Conservation (phyloP, 2,113 vertebrate genomes). For the Arvicanthis niloticus region DNA sequence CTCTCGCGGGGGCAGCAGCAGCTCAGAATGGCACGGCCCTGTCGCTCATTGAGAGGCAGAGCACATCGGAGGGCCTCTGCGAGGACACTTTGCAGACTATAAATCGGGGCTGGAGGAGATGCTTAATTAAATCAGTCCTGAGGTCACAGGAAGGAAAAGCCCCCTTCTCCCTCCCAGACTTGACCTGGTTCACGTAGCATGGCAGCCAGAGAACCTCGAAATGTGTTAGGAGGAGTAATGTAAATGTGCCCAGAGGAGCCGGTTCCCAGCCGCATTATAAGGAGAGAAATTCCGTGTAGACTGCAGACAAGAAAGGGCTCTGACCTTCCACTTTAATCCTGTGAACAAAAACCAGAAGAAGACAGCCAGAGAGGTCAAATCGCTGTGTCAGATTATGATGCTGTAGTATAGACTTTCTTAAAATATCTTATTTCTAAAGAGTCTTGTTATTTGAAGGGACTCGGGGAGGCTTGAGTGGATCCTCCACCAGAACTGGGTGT, state of each 20-base stretch:
- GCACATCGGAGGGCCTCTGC: not conserved
- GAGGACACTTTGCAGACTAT: constrained; percentile 71
- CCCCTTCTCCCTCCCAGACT: constrained; percentile 68
- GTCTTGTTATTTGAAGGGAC: not conserved
- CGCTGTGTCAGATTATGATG: not conserved
- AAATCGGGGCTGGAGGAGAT: constrained; percentile 67
- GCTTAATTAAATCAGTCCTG: constrained; percentile 77
- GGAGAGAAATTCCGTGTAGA: not conserved
- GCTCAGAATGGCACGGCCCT: constrained; percentile 46
- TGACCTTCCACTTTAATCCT: not conserved
- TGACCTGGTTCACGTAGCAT: constrained; percentile 67
- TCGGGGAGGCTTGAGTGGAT: not conserved
- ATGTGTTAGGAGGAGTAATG: constrained; percentile 41
- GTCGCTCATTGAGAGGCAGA: constrained; percentile 81
- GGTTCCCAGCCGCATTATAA: not conserved
- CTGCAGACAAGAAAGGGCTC: not conserved
- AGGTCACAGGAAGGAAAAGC: constrained; percentile 77
- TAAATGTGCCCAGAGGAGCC: not conserved
- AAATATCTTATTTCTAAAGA: not conserved
- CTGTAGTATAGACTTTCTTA: not conserved
- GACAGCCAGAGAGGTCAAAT: not conserved
- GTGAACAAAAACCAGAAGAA: not conserved
- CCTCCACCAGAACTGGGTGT: not conserved
- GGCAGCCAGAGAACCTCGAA: constrained; percentile 60
- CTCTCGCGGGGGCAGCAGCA: constrained; percentile 86